phyloP scores from a whole-genome alignment of 2,113 vertebrate genomes.

The Lasiurus cinereus region DNA sequence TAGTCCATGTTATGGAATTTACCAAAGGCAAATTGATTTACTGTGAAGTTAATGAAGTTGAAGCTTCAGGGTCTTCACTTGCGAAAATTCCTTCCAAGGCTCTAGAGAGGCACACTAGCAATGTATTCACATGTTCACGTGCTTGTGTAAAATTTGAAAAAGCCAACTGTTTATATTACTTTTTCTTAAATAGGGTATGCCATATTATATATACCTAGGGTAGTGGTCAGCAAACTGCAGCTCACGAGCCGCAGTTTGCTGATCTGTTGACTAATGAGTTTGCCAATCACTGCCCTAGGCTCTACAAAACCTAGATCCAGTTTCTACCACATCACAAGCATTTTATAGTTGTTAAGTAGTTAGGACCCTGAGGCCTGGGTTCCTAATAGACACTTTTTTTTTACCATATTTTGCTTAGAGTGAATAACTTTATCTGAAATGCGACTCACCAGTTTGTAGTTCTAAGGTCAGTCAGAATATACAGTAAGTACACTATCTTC shows the following conservation, averaged over 20 bases:
- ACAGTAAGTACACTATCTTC: neutral
- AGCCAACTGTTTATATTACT: neutral
- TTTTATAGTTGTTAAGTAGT: neutral
- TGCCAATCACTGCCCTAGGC: neutral
- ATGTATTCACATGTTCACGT: neutral
- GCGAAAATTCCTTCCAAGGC: neutral
- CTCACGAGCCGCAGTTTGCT: too few relatives aligned
- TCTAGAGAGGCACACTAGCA: neutral
- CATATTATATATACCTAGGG: neutral
- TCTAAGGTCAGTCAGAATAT: neutral
- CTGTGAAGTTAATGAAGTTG: neutral
- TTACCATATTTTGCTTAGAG: neutral
- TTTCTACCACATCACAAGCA: neutral
- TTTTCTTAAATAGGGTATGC: neutral
- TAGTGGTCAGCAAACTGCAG: too few relatives aligned
- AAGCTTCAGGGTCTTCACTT: neutral
- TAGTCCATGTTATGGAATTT: neutral
- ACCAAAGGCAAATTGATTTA: neutral
- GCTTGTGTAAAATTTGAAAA: neutral
- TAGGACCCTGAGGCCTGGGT: neutral
- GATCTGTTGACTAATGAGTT: too few relatives aligned
- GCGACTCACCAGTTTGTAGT: neutral
- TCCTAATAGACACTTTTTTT: constrained; percentile 37
- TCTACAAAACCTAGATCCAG: neutral
- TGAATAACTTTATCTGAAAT: neutral